Conservation (phyloP, 2,888 invertebrate species). For the Pseudococcus jackbeardsleyi region DNA sequence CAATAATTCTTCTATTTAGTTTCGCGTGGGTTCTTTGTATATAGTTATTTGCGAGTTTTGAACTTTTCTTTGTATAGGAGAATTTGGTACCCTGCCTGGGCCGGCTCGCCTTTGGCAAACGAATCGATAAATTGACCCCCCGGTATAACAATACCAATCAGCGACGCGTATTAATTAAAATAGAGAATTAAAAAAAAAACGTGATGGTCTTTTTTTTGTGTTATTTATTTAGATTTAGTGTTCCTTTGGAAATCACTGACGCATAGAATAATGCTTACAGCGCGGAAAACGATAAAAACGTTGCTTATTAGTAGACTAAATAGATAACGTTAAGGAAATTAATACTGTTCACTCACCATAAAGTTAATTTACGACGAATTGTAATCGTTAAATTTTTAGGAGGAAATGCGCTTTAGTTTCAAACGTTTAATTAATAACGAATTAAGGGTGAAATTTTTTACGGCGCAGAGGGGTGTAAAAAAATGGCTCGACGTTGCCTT, state of each 20-base stretch:
- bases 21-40: conserved; percentile 29
- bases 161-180: conserved; percentile 21
- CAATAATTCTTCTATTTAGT: conserved; percentile 37
- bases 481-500: too few relatives aligned
- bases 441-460: conserved; percentile 36
- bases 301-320: conserved; percentile 49
- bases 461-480: too few relatives aligned
- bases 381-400: conserved; percentile 35
- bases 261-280: conserved; percentile 46
- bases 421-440: conserved; percentile 36
- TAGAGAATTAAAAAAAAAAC: not conserved
- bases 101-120: not conserved
- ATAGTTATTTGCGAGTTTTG: conserved; percentile 13
- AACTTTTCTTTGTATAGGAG: conserved; percentile 2
- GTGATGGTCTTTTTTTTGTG: not conserved
- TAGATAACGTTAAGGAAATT: conserved; percentile 52
- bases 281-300: conserved; percentile 55
- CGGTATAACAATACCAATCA: conserved; percentile 35
- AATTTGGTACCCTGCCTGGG: not conserved
- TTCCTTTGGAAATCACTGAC: conserved; percentile 49
- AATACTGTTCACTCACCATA: conserved; percentile 45
- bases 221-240: conserved; percentile 42
- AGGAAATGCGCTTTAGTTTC: conserved; percentile 42
- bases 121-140: conserved; percentile 38
- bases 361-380: conserved; percentile 50